Conservation (phyloP, 2,888 invertebrate species). For the Chrysomela aeneicollis region DNA sequence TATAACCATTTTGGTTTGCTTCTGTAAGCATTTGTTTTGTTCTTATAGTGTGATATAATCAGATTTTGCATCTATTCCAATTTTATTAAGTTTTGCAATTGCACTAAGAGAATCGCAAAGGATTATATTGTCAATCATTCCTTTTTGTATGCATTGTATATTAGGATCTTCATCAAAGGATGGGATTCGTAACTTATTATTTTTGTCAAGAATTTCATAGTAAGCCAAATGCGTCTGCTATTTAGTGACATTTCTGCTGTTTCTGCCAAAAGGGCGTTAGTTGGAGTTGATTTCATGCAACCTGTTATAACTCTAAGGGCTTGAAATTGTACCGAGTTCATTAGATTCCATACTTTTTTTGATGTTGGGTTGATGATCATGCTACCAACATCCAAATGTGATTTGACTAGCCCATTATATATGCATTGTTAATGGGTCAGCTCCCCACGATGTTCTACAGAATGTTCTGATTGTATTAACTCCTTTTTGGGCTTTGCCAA, state of each 20-base stretch:
- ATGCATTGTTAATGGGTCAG: not conserved
- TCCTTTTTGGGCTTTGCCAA: slow-evolving; percentile 9
- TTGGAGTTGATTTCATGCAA: slow-evolving; percentile 16
- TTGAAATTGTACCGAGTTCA: not conserved
- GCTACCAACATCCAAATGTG: slow-evolving; percentile 20
- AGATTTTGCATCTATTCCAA: not conserved
- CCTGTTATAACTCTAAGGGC: not conserved
- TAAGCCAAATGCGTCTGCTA: not conserved
- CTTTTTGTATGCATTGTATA: not conserved
- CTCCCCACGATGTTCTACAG: not conserved
- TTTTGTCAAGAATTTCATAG: not conserved
- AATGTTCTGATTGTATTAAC: slow-evolving; percentile 20
- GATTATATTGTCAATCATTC: not conserved
- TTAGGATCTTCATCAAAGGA: not conserved
- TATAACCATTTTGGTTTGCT: no score
- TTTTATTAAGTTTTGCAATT: not conserved
- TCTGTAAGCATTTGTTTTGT: not conserved
- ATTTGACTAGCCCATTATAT: no score
- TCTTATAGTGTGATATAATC: not conserved
- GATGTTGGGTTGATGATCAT: slow-evolving; percentile 1
- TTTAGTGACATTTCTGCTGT: not conserved
- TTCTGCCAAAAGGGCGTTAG: slow-evolving; percentile 7
- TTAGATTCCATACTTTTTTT: slow-evolving; percentile 1
- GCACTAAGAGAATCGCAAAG: not conserved
- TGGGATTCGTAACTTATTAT: not conserved